Conservation (phyloP, 1,140 invertebrate genomes). For the Neuroterus valhalla region DNA sequence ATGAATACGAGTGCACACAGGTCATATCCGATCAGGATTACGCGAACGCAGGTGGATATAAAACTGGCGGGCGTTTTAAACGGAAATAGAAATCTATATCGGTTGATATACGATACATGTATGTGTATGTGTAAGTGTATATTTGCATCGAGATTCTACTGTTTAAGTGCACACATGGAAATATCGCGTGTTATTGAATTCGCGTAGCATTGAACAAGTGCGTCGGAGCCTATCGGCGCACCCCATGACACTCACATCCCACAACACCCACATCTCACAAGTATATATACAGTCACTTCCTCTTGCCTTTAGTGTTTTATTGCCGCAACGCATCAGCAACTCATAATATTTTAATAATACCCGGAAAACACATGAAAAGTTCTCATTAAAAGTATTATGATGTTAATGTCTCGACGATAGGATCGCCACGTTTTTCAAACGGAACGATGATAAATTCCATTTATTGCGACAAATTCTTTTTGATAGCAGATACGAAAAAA, state of each 20-base stretch:
- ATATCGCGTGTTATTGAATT: conserved; percentile 55
- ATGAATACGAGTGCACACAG: not conserved
- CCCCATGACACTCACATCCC: conserved; percentile 27
- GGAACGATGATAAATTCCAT: no score
- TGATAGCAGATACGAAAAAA: no score
- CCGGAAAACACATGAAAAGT: conserved; percentile 46
- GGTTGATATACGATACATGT: conserved; percentile 18
- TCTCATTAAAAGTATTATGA: conserved; percentile 49
- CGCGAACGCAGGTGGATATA: conserved; percentile 35
- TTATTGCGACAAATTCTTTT: no score
- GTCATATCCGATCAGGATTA: conserved; percentile 42
- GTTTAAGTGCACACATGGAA: conserved; percentile 35
- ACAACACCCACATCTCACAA: not conserved
- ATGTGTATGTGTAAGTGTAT: not conserved
- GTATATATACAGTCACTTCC: conserved; percentile 58
- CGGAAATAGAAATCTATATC: conserved; percentile 57
- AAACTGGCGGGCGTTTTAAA: conserved; percentile 27
- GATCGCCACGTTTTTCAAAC: conserved; percentile 7
- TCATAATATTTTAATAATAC: conserved; percentile 56
- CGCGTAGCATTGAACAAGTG: conserved; percentile 53
- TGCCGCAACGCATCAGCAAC: conserved; percentile 44
- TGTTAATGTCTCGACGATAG: conserved; percentile 48
- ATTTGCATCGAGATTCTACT: conserved; percentile 12
- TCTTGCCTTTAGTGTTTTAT: conserved; percentile 32
- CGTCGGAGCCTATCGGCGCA: conserved; percentile 57